Evolutionary conservation across 30 jellyfish, hydroid and myxozoan genomes (phyloP).

Genomic region (Rhopilema esculentum): DNA sequence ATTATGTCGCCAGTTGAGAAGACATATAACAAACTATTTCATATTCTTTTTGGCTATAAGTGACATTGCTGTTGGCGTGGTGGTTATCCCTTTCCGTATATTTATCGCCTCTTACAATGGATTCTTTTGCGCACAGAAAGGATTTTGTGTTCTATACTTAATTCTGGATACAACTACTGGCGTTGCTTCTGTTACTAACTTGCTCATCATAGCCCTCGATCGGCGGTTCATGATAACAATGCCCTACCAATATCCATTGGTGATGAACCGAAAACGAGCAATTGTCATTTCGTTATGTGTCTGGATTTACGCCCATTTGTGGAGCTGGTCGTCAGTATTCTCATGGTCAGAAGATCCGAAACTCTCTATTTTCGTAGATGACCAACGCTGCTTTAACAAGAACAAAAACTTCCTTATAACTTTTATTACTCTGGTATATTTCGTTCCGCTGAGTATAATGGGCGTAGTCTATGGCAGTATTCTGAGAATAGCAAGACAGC

Average conservation of each 20-base stretch:
- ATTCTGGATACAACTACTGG: constrained; percentile 77
- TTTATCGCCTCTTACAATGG: constrained; percentile 52
- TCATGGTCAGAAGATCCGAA: constrained; percentile 49
- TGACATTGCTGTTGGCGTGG: constrained; percentile 75
- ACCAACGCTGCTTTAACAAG: constrained; percentile 59
- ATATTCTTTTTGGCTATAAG: constrained; percentile 81
- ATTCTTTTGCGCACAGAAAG: constrained; percentile 73
- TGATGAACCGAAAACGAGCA: constrained; percentile 73
- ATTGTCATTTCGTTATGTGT: constrained; percentile 36
- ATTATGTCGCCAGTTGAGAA: constrained; percentile 66
- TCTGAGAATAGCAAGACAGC: constrained; percentile 74
- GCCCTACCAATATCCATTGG: constrained; percentile 84
- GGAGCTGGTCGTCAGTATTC: constrained; percentile 81
- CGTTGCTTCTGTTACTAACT: constrained; percentile 85
- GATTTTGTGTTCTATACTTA: constrained; percentile 61
- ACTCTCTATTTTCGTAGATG: not conserved
- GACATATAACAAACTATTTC: constrained; percentile 64
- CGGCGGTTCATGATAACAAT: constrained; percentile 72
- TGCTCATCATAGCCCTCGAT: constrained; percentile 88
- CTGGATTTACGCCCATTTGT: constrained; percentile 84
- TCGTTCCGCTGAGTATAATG: constrained; percentile 78
- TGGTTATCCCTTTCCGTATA: constrained; percentile 82
- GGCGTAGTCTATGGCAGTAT: constrained; percentile 71
- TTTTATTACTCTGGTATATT: constrained; percentile 49
- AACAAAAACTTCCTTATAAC: constrained; percentile 57